Base-by-base conservation (phyloP, 2,113 vertebrate genomes). In the Austrofundulus limnaeus region DNA sequence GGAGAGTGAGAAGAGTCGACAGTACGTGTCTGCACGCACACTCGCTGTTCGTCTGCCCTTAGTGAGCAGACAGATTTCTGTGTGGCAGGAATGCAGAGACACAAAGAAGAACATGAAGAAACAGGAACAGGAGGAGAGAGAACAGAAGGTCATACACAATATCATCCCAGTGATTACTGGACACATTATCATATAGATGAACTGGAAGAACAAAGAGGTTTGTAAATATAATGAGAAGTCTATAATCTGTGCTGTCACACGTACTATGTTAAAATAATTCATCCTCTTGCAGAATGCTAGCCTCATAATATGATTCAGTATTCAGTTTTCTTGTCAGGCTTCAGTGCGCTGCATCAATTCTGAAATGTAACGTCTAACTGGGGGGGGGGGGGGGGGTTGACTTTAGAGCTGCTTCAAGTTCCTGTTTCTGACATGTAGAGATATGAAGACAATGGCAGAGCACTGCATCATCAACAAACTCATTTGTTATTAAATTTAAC, bases 11-110 rank as follows among this genome's bases (percentile, higher is more conserved):
- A 98, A 99, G 48, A 99, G 94, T 64, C 96, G 95, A 65, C 97
- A 99, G 59, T 98, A 98, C 0, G 97, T 99, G 83, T 99, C 97
- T 5, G 97, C 96, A n/a, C 95, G 91, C 9, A 99, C 97, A 0
- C 97, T 99, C 58, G 97, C 97, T 0, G 97, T 99, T 24, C 96
- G 95, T 4, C 97, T 94, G 51, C 97, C 97, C 62, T 99, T 98
- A 38, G 97, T 99, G 87, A 99, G 87, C 78, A 99, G 93, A 81
- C 97, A 99, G 77, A 99, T 99, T 82, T 99, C 96, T 99, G 83
- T 0, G 58, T 1, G 67, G 31, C 38, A 37, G 41, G 24, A 46
- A 43, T 17, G 65, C 43, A 60, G 15, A 58, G 31, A 61, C 37
- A 43, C 41, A 72, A 66, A 68, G 17, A 16, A 23, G 25, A 49